A percentile compares a stretch with the other conserved stretches of the same genome.
Evolutionary conservation across 2,888 invertebrate species (phyloP).

Genomic region (Xestia c-nigrum): DNA sequence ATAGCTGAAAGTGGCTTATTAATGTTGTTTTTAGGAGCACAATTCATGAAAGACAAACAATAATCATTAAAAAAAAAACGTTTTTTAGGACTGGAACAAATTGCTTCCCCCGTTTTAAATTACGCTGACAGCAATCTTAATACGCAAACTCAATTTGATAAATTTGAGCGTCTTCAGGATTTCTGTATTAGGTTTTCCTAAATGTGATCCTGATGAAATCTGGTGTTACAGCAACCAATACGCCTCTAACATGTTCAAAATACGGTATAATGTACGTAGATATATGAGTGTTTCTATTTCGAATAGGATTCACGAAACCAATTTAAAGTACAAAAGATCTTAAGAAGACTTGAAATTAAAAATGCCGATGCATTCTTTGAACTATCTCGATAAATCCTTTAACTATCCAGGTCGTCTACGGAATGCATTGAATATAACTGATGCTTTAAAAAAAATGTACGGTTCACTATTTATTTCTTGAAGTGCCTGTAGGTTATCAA

Average conservation of each 20-base stretch:
- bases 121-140: conserved; percentile 1
- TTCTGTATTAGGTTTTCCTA: neutral
- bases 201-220: conserved; percentile 2
- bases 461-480: conserved; percentile 17
- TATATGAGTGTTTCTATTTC: neutral
- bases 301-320: neutral
- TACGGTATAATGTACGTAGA: neutral
- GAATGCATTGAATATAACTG: conserved; percentile 35
- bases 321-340: conserved; percentile 12
- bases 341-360: conserved; percentile 37
- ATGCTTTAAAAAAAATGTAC: neutral
- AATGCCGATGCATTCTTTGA: conserved; percentile 38
- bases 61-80: conserved; percentile 3
- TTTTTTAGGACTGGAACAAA: conserved; percentile 2
- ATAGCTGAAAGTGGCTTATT: conserved; percentile 20
- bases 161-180: neutral
- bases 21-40: conserved; percentile 24
- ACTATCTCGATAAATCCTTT: conserved; percentile 35
- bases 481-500: neutral
- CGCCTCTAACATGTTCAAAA: neutral
- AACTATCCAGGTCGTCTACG: conserved; percentile 27
- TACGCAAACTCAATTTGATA: conserved; percentile 16
- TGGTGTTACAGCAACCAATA: neutral
- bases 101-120: conserved; percentile 15
- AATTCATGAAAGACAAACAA: conserved; percentile 18